Conservation (phyloP, 1,140 invertebrate species). For the Calliopsis andreniformis region DNA sequence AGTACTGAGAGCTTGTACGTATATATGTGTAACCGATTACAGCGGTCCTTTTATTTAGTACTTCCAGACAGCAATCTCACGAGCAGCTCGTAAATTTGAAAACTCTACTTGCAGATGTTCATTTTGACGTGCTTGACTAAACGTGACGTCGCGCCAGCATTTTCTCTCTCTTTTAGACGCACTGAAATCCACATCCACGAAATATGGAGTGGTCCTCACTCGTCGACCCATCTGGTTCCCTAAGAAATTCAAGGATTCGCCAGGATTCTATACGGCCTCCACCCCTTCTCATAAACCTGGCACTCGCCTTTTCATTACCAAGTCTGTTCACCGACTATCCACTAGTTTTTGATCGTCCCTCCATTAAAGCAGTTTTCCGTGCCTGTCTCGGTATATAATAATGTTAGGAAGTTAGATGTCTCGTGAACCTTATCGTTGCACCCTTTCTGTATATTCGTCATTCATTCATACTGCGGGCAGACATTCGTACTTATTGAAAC, state of each 20-base stretch:
- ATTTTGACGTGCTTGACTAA: slow-evolving; percentile 62
- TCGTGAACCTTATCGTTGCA: slow-evolving; percentile 6
- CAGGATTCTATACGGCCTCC: neutral
- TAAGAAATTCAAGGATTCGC: slow-evolving; percentile 58
- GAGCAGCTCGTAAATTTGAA: slow-evolving; percentile 64
- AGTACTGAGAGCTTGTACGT: neutral
- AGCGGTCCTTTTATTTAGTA: slow-evolving; percentile 52
- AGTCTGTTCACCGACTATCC: neutral
- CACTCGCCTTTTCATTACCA: slow-evolving; percentile 55
- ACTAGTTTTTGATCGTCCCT: slow-evolving; percentile 53
- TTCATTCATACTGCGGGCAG: neutral
- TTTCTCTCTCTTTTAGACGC: slow-evolving; percentile 6
- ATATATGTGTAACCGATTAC: slow-evolving; percentile 46
- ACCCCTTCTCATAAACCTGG: slow-evolving; percentile 36
- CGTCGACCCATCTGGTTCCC: slow-evolving; percentile 25
- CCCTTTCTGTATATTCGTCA: neutral
- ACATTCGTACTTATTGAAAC: neutral
- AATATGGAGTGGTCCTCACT: slow-evolving; percentile 33
- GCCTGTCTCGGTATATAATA: too few relatives aligned
- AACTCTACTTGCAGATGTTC: slow-evolving; percentile 63
- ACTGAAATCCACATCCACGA: slow-evolving; percentile 49
- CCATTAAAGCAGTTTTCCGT: slow-evolving; percentile 54
- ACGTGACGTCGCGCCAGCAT: slow-evolving; percentile 55
- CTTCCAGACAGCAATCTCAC: slow-evolving; percentile 28
- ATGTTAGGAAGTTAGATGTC: too few relatives aligned